phyloP scores from a whole-genome alignment of 2,113 vertebrate genomes.

The Nerophis lumbriciformis region DNA sequence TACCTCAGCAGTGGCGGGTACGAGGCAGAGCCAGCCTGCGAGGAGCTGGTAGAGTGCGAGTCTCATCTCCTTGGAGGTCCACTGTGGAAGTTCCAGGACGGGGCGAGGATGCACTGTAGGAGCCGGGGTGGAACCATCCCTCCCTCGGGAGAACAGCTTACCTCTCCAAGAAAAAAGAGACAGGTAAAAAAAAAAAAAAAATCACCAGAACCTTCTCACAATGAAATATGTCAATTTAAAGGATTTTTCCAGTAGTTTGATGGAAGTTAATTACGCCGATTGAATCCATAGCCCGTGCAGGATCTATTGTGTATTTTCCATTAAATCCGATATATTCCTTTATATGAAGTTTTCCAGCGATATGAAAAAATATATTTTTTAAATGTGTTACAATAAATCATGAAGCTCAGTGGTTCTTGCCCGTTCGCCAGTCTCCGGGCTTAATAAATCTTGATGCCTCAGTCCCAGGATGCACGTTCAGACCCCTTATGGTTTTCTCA shows the following conservation, averaged over 20 bases:
- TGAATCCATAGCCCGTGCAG: too few relatives aligned
- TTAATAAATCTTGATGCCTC: too few relatives aligned
- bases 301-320: too few relatives aligned
- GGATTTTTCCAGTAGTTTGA: not conserved
- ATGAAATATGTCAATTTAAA: not conserved
- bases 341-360: too few relatives aligned
- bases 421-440: too few relatives aligned
- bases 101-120: constrained; percentile 40
- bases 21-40: constrained; percentile 61
- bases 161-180: constrained; percentile 10
- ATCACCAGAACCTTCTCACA: not conserved
- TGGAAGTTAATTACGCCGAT: too few relatives aligned
- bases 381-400: too few relatives aligned
- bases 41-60: constrained; percentile 60
- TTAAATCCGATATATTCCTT: too few relatives aligned
- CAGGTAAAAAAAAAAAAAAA: not conserved
- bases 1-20: constrained; percentile 64
- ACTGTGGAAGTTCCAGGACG: constrained; percentile 42
- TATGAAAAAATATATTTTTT: too few relatives aligned
- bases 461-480: too few relatives aligned
- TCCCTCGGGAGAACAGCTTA: constrained; percentile 38
- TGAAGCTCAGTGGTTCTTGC: too few relatives aligned
- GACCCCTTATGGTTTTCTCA: too few relatives aligned
- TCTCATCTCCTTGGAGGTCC: constrained; percentile 71
- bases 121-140: constrained; percentile 58